These are phyloP conservation scores for Macaca nemestrina DNA, from an alignment of 2,113 vertebrate genomes.

Conservation along the genomic window DNA sequence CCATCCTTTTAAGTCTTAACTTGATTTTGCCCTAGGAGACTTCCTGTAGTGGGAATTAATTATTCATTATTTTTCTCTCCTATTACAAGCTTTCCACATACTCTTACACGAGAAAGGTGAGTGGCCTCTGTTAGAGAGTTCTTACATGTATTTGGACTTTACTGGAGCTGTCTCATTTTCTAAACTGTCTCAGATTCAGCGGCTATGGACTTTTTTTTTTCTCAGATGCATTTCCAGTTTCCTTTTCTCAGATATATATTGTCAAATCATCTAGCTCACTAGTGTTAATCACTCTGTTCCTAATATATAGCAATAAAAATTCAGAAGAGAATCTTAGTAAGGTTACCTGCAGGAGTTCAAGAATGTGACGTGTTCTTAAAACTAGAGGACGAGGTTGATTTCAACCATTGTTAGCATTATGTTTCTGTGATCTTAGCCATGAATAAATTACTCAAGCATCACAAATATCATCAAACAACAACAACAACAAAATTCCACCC, in stretches of 20 bases:
- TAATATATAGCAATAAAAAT: not conserved
- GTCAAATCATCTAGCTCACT: not conserved
- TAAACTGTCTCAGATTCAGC: not conserved
- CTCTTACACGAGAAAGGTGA: not conserved
- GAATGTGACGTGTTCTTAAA: not conserved
- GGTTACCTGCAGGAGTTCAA: not conserved
- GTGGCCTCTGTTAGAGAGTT: not conserved
- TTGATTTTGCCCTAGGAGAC: not conserved
- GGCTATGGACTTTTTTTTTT: too few relatives aligned
- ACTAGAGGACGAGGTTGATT: not conserved
- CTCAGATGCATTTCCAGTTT: too few relatives aligned
- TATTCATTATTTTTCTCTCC: constrained; percentile 29
- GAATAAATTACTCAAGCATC: constrained; percentile 7
- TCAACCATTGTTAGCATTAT: not conserved
- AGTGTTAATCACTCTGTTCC: not conserved
- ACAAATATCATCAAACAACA: not conserved
- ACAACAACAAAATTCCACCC: not conserved
- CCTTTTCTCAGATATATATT: not conserved
- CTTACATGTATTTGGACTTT: not conserved
- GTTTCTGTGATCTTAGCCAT: not conserved
- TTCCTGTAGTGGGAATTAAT: not conserved
- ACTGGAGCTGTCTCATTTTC: not conserved
- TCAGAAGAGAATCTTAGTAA: not conserved
- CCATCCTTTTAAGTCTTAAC: not conserved
- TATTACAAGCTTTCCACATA: not conserved